A percentile compares a stretch with the other conserved stretches of the same genome.
These are phyloP conservation scores for Calliopsis andreniformis DNA, from an alignment of 1,140 invertebrate species.

Conservation along the genomic window DNA sequence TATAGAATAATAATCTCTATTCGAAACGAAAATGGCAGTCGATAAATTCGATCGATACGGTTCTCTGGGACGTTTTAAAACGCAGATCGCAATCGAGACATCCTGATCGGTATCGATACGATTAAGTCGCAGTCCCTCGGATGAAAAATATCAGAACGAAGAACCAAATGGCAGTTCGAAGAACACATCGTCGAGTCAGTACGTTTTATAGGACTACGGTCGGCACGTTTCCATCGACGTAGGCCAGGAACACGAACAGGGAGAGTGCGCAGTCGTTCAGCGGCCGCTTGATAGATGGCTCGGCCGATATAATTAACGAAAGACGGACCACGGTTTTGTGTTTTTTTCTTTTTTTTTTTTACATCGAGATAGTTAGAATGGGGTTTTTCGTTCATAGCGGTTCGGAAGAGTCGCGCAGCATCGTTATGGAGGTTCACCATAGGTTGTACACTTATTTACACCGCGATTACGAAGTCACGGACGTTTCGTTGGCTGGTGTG, in stretches of 20 bases:
- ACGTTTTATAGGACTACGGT: slow-evolving; percentile 15
- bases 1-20: neutral
- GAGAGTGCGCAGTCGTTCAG: neutral
- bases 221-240: slow-evolving; percentile 31
- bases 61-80: neutral
- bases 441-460: slow-evolving; percentile 77
- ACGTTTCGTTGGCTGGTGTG: slow-evolving; percentile 73
- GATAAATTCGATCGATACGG: slow-evolving; percentile 10
- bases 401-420: slow-evolving; percentile 17
- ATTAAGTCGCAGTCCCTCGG: neutral
- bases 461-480: slow-evolving; percentile 81
- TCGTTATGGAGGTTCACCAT: slow-evolving; percentile 30
- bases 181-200: slow-evolving; percentile 38
- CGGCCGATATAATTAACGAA: slow-evolving; percentile 57
- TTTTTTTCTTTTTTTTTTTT: slow-evolving; percentile 2
- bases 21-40: slow-evolving; percentile 26
- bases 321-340: slow-evolving; percentile 57
- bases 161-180: slow-evolving; percentile 42
- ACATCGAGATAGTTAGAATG: slow-evolving; percentile 35
- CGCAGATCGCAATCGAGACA: neutral
- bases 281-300: slow-evolving; percentile 4
- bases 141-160: neutral
- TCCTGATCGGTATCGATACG: neutral
- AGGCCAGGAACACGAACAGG: slow-evolving; percentile 55
- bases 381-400: neutral